Percentiles rank a stretch among this genome's conserved stretches.
phyloP scores from a whole-genome alignment of 2,797 vertebrate species.

The Lemur catta region DNA sequence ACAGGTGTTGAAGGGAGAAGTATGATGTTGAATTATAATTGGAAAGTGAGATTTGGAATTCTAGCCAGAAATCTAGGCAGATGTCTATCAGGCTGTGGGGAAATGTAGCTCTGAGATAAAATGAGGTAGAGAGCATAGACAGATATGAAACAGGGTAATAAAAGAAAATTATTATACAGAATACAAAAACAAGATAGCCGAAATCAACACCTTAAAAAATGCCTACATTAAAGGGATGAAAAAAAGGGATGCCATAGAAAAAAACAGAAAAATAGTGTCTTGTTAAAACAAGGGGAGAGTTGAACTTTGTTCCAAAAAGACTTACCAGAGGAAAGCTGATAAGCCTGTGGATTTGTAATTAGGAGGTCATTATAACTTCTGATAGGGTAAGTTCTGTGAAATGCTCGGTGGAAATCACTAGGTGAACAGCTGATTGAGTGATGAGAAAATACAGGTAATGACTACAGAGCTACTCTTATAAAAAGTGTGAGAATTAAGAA shows the following conservation, averaged over 20 bases:
- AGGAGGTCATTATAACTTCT: not conserved
- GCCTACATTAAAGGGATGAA: not conserved
- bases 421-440: not conserved
- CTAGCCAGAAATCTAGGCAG: constrained; percentile 22
- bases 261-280: constrained; percentile 15
- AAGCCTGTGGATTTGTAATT: not conserved
- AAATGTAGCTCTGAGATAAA: not conserved
- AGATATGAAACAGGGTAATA: not conserved
- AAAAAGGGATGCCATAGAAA: not conserved
- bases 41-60: not conserved
- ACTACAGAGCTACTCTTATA: not conserved
- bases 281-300: not conserved
- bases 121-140: not conserved
- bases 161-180: not conserved
- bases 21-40: not conserved
- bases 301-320: constrained; percentile 19
- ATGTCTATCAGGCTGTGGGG: not conserved
- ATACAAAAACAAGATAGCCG: not conserved
- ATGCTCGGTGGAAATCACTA: not conserved
- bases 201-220: constrained; percentile 40
- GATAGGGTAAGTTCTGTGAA: not conserved
- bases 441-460: not conserved
- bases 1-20: not conserved
- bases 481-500: not conserved
- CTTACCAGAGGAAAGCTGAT: constrained; percentile 18